Base-by-base conservation (phyloP, 1,140 invertebrate genomes). In the Saccostrea cuccullata region DNA sequence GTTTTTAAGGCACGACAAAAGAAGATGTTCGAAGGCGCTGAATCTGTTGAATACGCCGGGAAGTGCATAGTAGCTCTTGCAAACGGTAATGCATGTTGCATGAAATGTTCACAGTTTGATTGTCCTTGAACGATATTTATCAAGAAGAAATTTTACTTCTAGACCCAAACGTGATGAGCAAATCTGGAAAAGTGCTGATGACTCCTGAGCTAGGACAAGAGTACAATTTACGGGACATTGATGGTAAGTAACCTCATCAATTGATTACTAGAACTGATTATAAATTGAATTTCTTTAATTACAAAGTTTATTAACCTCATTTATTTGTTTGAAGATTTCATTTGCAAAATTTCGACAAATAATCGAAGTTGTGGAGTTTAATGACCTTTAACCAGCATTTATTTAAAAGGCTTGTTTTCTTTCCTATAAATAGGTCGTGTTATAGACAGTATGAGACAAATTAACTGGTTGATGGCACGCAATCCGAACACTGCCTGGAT, bases 131-230 rank as follows among this genome's bases (percentile, higher is more conserved):
- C 40, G 6, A 47, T 47, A 47, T 47, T 6, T 47, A 6, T 47
- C 2, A 47, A 6, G 40, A 47, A 47, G 40, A 20, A 60, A 60
- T 60, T 60, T 3, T n/a, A 60, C 40, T 89, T 89, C 36, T 86
- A 92, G 95, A 95, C 87, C 89, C 92, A 47, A 91, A 93, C 55
- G 73, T 93, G 40, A 94, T 95, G 90, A 91, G 93, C 82, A 95
- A 95, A 84, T 91, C 92, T 20, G 94, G 94, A 17, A 91, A 90
- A 83, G 91, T 95, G 84, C 84, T 94, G 84, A 92, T 55, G n/a
- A n/a, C n/a, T n/a, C n/a, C n/a, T n/a, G n/a, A n/a, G n/a, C n/a
- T n/a, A n/a, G n/a, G n/a, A n/a, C 82, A 90, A 23, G 92, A 93
- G 55, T 94, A 95, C 89, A 92, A 92, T 5, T 92, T 95, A 64